Evolutionary conservation across 2,797 vertebrate genomes (phyloP).

Genomic region (Micropoecilia bifurca): DNA sequence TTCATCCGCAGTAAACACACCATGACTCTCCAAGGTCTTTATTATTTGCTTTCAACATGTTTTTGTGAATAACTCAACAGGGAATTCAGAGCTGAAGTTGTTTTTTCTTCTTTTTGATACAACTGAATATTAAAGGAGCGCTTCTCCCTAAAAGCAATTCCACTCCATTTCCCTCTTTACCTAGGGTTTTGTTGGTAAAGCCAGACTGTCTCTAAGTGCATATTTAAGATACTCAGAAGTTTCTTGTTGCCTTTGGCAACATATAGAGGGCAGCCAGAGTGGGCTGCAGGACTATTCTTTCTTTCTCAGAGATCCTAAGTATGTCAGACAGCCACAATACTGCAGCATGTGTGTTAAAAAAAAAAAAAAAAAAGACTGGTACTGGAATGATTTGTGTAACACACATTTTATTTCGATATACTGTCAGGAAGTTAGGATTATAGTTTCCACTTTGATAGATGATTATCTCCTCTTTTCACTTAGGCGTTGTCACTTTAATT

Average conservation of each 20-base stretch:
- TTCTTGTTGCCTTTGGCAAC: slow-evolving; percentile 48
- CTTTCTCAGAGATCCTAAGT: slow-evolving; percentile 36
- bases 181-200: slow-evolving; percentile 55
- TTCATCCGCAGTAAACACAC: slow-evolving; percentile 39
- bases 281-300: slow-evolving; percentile 38
- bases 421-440: not conserved
- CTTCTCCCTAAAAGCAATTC: slow-evolving; percentile 60
- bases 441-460: not conserved
- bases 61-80: slow-evolving; percentile 39
- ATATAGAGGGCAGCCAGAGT: slow-evolving; percentile 33
- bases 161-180: slow-evolving; percentile 56
- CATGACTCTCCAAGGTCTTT: slow-evolving; percentile 36
- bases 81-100: slow-evolving; percentile 25
- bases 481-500: slow-evolving; percentile 22
- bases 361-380: not conserved
- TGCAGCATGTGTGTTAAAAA: slow-evolving; percentile 14
- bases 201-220: slow-evolving; percentile 61
- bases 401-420: not conserved
- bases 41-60: slow-evolving; percentile 47
- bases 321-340: slow-evolving; percentile 25
- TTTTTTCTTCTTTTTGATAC: slow-evolving; percentile 27
- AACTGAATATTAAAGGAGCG: slow-evolving; percentile 58
- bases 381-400: slow-evolving; percentile 1
- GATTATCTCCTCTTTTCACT: slow-evolving; percentile 14
- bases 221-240: slow-evolving; percentile 67